A percentile compares a stretch with the other conserved stretches of the same genome.
Evolutionary conservation across 2,888 invertebrate genomes (phyloP).

Genomic region (Malthinus flaveolus): DNA sequence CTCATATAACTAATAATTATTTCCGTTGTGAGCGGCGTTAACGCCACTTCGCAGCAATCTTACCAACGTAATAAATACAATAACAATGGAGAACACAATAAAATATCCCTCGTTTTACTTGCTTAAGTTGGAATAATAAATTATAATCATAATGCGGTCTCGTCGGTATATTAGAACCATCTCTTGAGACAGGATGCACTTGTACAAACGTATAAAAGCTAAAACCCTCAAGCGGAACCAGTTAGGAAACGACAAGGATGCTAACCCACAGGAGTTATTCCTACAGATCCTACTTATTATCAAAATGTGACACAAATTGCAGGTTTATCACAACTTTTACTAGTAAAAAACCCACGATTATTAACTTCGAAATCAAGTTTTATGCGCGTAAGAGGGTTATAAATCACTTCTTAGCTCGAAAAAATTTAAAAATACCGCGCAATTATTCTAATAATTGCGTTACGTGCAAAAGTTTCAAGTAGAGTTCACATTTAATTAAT

Average conservation of each 20-base stretch:
- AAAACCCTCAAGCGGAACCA: conserved; percentile 32
- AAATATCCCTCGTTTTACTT: conserved; percentile 33
- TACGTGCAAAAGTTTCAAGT: no score
- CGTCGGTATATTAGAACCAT: conserved; percentile 35
- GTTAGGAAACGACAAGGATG: conserved; percentile 32
- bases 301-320: conserved; percentile 31
- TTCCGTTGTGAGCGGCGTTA: conserved; percentile 32
- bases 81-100: conserved; percentile 33
- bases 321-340: conserved; percentile 27
- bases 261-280: conserved; percentile 28
- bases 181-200: conserved; percentile 34
- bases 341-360: conserved; percentile 18
- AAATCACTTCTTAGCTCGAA: conserved; percentile 7
- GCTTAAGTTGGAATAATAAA: conserved; percentile 33
- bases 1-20: conserved; percentile 40
- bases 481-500: no score
- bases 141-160: conserved; percentile 35
- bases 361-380: conserved; percentile 13
- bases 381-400: conserved; percentile 7
- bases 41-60: conserved; percentile 30
- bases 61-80: conserved; percentile 33
- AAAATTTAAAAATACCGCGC: no score
- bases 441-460: no score
- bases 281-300: conserved; percentile 31
- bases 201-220: conserved; percentile 31